phyloP scores from a whole-genome alignment of 1,140 invertebrate species.

The Platyura marginata region DNA sequence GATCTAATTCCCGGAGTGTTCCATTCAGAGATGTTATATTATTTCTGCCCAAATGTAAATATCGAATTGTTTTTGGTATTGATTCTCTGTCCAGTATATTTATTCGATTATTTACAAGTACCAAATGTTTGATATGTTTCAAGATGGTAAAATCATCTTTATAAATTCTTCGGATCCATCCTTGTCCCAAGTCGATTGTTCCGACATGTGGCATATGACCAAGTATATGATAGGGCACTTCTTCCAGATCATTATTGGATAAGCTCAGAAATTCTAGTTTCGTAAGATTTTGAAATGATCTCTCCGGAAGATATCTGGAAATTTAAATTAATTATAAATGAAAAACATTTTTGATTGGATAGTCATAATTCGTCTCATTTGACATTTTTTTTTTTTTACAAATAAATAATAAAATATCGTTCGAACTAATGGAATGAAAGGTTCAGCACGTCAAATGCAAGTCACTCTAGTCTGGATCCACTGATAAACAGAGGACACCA shows the following conservation, averaged over 20 bases:
- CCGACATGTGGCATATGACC: constrained; percentile 47
- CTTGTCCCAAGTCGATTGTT: constrained; percentile 51
- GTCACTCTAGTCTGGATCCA: background rate
- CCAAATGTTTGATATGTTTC: constrained; percentile 41
- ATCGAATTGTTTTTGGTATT: constrained; percentile 39
- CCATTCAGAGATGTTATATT: constrained; percentile 50
- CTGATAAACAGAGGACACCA: no score
- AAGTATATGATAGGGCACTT: constrained; percentile 48
- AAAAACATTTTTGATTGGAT: no score
- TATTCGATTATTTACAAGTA: constrained; percentile 51
- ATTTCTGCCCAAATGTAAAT: constrained; percentile 53
- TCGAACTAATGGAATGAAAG: no score
- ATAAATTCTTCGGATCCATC: constrained; percentile 40
- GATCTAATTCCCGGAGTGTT: constrained; percentile 44
- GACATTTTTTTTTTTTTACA: no score
- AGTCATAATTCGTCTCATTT: no score
- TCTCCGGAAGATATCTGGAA: constrained; percentile 42
- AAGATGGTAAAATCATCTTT: constrained; percentile 46
- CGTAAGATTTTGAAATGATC: constrained; percentile 47
- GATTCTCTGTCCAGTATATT: constrained; percentile 42
- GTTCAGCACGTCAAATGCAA: background rate
- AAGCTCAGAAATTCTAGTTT: constrained; percentile 50
- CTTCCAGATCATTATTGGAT: constrained; percentile 47
- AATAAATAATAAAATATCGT: no score
- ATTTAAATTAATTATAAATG: no score